Evolutionary conservation across 1,140 invertebrate species (phyloP).

Genomic region (Pseudomyrmex pallidus): DNA sequence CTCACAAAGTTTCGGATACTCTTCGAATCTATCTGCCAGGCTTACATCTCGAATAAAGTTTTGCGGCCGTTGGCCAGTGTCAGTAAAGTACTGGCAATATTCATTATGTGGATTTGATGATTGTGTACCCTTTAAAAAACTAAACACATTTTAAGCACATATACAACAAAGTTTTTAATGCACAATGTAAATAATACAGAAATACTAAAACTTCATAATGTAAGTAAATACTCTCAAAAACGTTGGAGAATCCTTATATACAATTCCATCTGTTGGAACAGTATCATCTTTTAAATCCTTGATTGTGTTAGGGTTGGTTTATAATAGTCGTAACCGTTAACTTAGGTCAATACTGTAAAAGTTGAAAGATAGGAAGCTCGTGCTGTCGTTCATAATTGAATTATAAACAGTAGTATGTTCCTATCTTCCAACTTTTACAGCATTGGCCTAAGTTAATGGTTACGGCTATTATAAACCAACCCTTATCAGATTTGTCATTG

Average conservation of each 20-base stretch:
- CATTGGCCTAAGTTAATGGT: no score
- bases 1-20: conserved; percentile 98
- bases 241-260: conserved; percentile 98
- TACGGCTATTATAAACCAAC: no score
- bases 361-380: no score
- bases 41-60: conserved; percentile 99
- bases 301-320: no score
- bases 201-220: conserved; percentile 9
- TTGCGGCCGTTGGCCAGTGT: conserved; percentile 98
- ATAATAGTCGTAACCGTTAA: no score
- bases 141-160: conserved; percentile 39
- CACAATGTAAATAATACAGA: conserved; percentile 7
- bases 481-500: conserved; percentile 73
- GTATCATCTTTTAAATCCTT: conserved; percentile 86
- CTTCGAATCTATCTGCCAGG: conserved; percentile 97
- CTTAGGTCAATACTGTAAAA: no score
- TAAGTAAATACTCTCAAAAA: conserved; percentile 93
- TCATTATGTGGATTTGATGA: conserved; percentile 99
- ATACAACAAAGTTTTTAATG: not conserved
- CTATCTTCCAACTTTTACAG: no score
- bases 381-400: no score
- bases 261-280: conserved; percentile 90
- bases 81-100: conserved; percentile 99
- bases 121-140: conserved; percentile 93
- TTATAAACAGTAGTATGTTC: no score